These are phyloP conservation scores for Galeruca laticollis DNA, from an alignment of 2,888 invertebrate genomes.

Conservation along the genomic window DNA sequence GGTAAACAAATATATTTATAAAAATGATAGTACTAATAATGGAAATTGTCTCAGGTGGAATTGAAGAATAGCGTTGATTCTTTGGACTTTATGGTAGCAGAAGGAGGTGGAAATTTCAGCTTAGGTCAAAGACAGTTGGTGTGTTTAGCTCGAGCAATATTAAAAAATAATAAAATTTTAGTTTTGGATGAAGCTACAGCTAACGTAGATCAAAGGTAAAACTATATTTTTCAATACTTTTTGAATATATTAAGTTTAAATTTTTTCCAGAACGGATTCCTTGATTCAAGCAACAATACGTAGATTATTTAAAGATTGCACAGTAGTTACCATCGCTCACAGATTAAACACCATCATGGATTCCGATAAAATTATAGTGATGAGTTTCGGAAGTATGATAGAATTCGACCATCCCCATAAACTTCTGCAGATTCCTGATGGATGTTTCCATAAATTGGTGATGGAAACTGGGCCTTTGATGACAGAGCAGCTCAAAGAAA, in stretches of 20 bases:
- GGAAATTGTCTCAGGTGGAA: slow-evolving; percentile 73
- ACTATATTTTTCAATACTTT: no score
- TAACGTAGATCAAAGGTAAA: slow-evolving; percentile 86
- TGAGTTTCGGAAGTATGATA: slow-evolving; percentile 80
- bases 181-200: slow-evolving; percentile 93
- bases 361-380: slow-evolving; percentile 82
- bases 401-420: slow-evolving; percentile 84
- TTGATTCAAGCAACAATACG: slow-evolving; percentile 83
- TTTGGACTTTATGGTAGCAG: slow-evolving; percentile 75
- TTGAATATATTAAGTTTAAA: no score
- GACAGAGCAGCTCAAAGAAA: not conserved
- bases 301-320: slow-evolving; percentile 79
- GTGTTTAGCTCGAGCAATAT: slow-evolving; percentile 87
- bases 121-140: slow-evolving; percentile 89
- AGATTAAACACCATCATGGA: slow-evolving; percentile 89
- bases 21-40: not conserved
- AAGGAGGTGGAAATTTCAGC: slow-evolving; percentile 87
- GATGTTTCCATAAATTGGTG: slow-evolving; percentile 68
- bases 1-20: slow-evolving; percentile 58
- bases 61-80: slow-evolving; percentile 76
- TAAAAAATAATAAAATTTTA: slow-evolving; percentile 82
- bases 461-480: slow-evolving; percentile 73
- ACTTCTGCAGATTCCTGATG: slow-evolving; percentile 67
- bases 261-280: slow-evolving; percentile 82
- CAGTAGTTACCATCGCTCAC: slow-evolving; percentile 87